Conservation (phyloP, 2,113 vertebrate species). For the Cepphus grylle region DNA sequence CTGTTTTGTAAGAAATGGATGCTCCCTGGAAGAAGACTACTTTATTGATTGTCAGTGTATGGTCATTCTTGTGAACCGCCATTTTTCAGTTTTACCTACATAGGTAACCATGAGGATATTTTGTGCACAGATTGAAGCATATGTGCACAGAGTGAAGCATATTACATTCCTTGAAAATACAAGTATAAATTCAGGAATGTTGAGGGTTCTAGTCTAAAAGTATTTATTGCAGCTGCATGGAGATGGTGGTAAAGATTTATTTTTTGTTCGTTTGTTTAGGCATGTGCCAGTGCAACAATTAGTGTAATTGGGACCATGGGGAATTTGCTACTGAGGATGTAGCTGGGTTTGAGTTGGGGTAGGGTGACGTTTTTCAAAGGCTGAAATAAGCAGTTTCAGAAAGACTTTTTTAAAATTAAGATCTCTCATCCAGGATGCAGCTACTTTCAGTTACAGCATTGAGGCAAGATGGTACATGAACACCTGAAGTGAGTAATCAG, state of each 20-base stretch:
- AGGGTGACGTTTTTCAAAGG: background rate
- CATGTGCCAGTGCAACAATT: background rate
- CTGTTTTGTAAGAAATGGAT: background rate
- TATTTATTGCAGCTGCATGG: background rate
- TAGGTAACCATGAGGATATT: background rate
- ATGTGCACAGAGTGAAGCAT: background rate
- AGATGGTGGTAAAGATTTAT: background rate
- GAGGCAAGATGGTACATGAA: background rate
- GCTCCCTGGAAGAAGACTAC: background rate
- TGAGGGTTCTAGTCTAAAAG: background rate
- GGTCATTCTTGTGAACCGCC: background rate
- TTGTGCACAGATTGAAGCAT: background rate
- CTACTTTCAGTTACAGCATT: background rate
- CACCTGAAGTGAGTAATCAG: background rate
- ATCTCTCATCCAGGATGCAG: background rate
- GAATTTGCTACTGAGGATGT: background rate
- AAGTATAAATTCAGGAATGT: background rate
- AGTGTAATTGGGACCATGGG: background rate
- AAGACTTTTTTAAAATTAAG: background rate
- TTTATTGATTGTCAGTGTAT: background rate
- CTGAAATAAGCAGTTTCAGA: background rate
- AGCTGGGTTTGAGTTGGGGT: background rate
- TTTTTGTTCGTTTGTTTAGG: background rate
- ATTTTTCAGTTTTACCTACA: background rate
- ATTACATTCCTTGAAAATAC: background rate